A percentile compares a stretch with the other conserved stretches of the same genome.
Conservation (phyloP, 2,113 vertebrate genomes). For the Galbula dea region DNA sequence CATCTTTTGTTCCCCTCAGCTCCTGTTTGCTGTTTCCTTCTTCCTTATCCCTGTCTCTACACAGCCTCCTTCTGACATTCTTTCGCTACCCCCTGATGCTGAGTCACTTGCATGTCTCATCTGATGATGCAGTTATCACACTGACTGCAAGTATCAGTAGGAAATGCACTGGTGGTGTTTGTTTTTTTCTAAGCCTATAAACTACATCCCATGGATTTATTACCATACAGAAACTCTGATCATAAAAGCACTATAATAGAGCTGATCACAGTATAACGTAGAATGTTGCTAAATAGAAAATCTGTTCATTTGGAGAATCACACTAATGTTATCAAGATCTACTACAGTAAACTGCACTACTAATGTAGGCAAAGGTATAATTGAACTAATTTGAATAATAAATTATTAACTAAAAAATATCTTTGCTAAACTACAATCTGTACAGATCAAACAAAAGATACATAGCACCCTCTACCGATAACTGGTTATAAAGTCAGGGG, state of each 20-base stretch:
- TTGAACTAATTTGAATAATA: constrained; percentile 42
- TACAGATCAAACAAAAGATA: neutral
- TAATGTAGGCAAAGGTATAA: constrained; percentile 54
- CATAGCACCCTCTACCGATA: constrained; percentile 51
- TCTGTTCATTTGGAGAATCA: constrained; percentile 23
- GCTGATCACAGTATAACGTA: neutral
- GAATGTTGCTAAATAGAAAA: constrained; percentile 31
- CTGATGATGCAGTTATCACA: neutral
- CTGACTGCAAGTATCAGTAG: neutral
- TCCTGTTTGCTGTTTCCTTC: neutral
- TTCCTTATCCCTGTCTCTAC: neutral
- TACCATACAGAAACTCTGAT: constrained; percentile 32
- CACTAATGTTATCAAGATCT: constrained; percentile 31
- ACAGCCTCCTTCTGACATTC: neutral
- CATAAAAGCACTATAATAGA: constrained; percentile 5
- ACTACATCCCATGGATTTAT: constrained; percentile 35
- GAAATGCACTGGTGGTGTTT: neutral
- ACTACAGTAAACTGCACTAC: neutral
- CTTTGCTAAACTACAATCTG: neutral
- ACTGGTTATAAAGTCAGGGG: neutral
- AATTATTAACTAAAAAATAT: constrained; percentile 32
- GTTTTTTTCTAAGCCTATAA: constrained; percentile 32
- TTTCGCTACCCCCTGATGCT: neutral
- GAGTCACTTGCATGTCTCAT: neutral
- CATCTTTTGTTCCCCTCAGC: neutral